Conservation (phyloP, 2,113 vertebrate species). For the Podocnemis expansa region DNA sequence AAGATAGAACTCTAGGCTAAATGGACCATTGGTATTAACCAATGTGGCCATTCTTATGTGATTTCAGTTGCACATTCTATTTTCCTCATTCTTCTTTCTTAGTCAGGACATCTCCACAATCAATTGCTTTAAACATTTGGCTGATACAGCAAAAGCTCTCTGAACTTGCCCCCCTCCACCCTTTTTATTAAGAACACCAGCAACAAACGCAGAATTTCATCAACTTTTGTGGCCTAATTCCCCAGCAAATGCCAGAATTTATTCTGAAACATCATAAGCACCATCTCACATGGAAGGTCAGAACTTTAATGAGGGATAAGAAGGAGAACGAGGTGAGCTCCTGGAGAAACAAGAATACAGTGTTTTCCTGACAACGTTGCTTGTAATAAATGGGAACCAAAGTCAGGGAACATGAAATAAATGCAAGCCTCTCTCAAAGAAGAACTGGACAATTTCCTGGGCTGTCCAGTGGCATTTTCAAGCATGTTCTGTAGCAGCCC, state of each 20-base stretch:
- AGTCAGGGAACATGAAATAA: not conserved
- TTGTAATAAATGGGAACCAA: rapidly evolving
- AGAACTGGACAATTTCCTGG: not conserved
- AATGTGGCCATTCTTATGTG: too few relatives aligned
- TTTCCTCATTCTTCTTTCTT: not conserved
- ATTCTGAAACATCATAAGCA: rapidly evolving
- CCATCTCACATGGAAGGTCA: not conserved
- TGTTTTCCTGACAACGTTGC: not conserved
- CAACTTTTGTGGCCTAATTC: not conserved
- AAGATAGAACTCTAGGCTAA: too few relatives aligned
- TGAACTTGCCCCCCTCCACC: not conserved
- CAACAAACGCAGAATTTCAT: rapidly evolving
- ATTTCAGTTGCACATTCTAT: not conserved
- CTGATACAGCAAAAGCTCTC: not conserved
- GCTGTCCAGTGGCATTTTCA: not conserved
- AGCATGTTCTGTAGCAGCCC: conserved; percentile 43
- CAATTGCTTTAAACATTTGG: not conserved
- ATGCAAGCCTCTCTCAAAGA: not conserved
- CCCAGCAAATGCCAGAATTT: not conserved
- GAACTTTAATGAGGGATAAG: not conserved
- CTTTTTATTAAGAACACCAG: not conserved
- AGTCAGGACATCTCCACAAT: not conserved
- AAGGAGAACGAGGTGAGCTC: not conserved
- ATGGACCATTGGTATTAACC: too few relatives aligned
- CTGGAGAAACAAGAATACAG: not conserved